These are phyloP conservation scores for Amblyopsis rosae DNA, from an alignment of 2,113 vertebrate species.

Conservation along the genomic window DNA sequence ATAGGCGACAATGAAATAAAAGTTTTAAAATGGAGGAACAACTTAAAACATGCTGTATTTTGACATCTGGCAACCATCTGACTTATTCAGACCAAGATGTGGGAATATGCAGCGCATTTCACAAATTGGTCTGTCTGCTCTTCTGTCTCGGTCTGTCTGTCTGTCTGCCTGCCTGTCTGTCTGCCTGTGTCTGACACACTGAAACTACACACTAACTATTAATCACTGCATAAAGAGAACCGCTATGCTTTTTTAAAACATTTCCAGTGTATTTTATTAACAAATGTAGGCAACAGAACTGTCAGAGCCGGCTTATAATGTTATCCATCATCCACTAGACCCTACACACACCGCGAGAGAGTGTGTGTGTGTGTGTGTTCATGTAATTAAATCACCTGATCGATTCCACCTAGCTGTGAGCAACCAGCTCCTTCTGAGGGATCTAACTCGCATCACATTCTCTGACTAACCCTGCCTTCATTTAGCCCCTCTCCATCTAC, in stretches of 20 bases:
- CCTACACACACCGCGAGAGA: not conserved
- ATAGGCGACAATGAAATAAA: not conserved
- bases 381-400: conserved; percentile 90
- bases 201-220: not conserved
- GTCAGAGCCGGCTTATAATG: conserved; percentile 16
- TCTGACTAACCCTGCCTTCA: conserved; percentile 44
- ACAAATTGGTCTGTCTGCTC: not conserved
- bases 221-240: not conserved
- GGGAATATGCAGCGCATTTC: not conserved
- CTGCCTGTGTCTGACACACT: not conserved
- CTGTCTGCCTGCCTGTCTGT: not conserved
- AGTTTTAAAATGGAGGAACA: not conserved
- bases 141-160: not conserved
- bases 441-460: conserved; percentile 1
- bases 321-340: conserved; percentile 32
- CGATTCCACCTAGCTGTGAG: conserved; percentile 84
- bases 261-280: conserved; percentile 8
- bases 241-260: not conserved
- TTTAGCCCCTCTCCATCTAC: conserved; percentile 22
- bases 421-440: conserved; percentile 56
- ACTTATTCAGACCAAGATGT: not conserved
- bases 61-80: conserved; percentile 13
- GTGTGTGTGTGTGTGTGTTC: conserved; percentile 65
- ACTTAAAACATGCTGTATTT: not conserved
- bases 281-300: conserved; percentile 24